A percentile compares a stretch with the other conserved stretches of the same genome.
These are phyloP conservation scores for Gavia stellata DNA, from an alignment of 2,113 vertebrate species.

Conservation along the genomic window DNA sequence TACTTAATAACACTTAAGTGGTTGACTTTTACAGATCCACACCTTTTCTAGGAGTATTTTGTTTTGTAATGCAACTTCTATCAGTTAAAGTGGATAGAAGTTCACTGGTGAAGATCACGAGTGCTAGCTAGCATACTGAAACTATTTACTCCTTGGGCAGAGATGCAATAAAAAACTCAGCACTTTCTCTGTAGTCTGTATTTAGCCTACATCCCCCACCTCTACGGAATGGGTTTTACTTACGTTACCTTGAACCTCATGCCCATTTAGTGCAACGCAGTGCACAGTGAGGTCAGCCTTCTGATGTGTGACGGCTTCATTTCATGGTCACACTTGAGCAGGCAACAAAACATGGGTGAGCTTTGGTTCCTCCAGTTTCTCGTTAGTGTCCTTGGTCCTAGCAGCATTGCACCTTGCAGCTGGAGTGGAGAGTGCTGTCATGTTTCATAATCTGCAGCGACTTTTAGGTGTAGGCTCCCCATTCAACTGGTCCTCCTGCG, in stretches of 20 bases:
- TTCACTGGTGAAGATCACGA: neutral
- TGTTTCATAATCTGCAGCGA: neutral
- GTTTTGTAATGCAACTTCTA: neutral
- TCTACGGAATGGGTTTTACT: neutral
- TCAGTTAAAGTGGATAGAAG: neutral
- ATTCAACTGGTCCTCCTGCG: neutral
- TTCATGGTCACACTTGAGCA: conserved; percentile 9
- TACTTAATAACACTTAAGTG: conserved; percentile 6
- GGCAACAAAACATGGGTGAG: neutral
- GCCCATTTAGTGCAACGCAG: neutral
- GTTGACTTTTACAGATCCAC: neutral
- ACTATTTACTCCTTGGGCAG: neutral
- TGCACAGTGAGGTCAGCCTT: neutral
- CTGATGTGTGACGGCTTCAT: neutral
- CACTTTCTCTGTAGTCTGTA: neutral
- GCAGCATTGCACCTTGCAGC: rapidly evolving
- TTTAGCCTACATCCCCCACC: neutral
- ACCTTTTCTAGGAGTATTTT: neutral
- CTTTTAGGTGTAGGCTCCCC: neutral
- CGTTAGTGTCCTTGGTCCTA: neutral
- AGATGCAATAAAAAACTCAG: neutral
- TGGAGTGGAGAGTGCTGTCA: rapidly evolving
- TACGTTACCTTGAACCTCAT: neutral
- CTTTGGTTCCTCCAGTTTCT: neutral
- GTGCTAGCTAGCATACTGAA: neutral